These are phyloP conservation scores for Toxotes lorentzi DNA, from an alignment of 2,797 vertebrate species.

Conservation along the genomic window DNA sequence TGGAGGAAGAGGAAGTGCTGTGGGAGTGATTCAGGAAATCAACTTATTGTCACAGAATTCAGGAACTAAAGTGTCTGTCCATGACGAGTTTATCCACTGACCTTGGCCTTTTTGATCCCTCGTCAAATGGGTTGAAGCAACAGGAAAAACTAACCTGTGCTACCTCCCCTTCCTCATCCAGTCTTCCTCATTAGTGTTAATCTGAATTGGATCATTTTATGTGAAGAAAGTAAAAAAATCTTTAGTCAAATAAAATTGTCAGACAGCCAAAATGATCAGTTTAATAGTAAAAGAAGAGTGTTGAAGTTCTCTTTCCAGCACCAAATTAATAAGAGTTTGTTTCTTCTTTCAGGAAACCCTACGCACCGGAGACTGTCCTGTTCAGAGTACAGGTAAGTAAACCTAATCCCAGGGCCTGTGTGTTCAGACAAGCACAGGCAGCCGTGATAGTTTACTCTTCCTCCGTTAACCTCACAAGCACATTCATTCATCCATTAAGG, in stretches of 20 bases:
- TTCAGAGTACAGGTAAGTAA: background rate
- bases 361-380: background rate
- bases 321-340: background rate
- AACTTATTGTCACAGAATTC: slow-evolving; percentile 3
- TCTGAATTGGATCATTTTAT: background rate
- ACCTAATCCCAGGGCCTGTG: background rate
- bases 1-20: slow-evolving; percentile 52
- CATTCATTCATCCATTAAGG: too few species aligned
- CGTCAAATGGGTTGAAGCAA: background rate
- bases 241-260: background rate
- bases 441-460: background rate
- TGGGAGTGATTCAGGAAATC: slow-evolving; percentile 43
- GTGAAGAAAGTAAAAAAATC: background rate
- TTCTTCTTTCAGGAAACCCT: slow-evolving; percentile 6
- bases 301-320: background rate
- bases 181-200: background rate
- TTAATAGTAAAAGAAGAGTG: background rate
- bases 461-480: background rate
- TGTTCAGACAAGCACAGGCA: background rate
- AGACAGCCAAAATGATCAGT: background rate
- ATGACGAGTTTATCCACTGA: background rate
- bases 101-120: background rate
- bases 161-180: background rate
- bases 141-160: background rate
- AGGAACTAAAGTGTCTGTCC: slow-evolving; percentile 18